phyloP scores from a whole-genome alignment of 2,888 invertebrate genomes.

The Dichetophora obliterata region DNA sequence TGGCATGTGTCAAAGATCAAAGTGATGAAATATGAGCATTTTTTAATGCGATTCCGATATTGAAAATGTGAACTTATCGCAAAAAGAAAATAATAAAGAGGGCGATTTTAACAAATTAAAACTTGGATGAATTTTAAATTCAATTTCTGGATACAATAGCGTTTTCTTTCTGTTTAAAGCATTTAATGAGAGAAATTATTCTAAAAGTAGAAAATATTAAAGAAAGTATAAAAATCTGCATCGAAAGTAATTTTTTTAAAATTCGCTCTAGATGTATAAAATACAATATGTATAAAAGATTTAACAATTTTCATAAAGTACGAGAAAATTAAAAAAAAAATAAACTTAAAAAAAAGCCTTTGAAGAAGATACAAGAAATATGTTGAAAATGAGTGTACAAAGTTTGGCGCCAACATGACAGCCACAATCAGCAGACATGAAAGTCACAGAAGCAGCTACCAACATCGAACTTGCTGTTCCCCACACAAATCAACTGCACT shows the following conservation, averaged over 20 bases:
- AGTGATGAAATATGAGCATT: not conserved
- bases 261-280: too few species aligned
- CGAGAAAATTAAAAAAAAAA: not conserved
- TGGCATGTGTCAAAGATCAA: not conserved
- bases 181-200: too few species aligned
- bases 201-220: too few species aligned
- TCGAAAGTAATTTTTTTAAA: too few species aligned
- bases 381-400: not conserved
- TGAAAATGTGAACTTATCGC: not conserved
- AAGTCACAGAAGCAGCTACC: constrained; percentile 1
- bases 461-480: not conserved
- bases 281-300: not conserved
- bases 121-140: too few species aligned
- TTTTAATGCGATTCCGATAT: not conserved
- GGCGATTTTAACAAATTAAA: too few species aligned
- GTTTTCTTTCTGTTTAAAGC: too few species aligned
- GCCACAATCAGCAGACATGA: not conserved
- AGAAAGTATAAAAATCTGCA: too few species aligned
- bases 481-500: not conserved
- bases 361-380: too few species aligned
- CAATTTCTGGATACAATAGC: too few species aligned
- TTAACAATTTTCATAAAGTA: not conserved
- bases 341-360: too few species aligned
- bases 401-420: constrained; percentile 13
- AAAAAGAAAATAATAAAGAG: too few species aligned